Evolutionary conservation across 2,888 invertebrate species (phyloP).

Genomic region (Epinotia bilunana): DNA sequence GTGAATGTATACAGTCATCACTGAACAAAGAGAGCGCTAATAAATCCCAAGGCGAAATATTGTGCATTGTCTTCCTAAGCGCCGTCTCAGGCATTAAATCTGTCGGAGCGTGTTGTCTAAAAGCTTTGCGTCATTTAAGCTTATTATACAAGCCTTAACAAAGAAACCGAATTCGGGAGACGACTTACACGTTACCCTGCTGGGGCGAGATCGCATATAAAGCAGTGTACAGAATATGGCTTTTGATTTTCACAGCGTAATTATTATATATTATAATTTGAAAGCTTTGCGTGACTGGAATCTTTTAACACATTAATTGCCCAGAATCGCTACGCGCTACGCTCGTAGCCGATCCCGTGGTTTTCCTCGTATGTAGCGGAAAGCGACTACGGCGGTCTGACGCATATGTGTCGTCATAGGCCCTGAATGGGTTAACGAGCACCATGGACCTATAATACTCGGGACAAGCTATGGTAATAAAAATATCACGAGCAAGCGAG

Average conservation of each 20-base stretch:
- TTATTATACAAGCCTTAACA: conserved; percentile 65
- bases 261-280: no score
- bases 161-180: conserved; percentile 64
- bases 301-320: neutral
- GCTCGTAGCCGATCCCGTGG: no score
- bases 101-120: conserved; percentile 69
- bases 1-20: conserved; percentile 39
- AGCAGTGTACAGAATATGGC: neutral
- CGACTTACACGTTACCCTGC: conserved; percentile 54
- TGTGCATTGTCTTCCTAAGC: conserved; percentile 59
- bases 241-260: neutral
- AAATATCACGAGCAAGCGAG: no score
- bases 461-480: no score
- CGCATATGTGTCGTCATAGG: no score
- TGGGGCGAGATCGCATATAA: conserved; percentile 31
- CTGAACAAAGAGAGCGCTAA: conserved; percentile 47
- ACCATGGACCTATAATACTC: no score
- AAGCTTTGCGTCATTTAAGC: conserved; percentile 74
- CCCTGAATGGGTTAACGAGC: no score
- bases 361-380: no score
- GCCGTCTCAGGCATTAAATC: conserved; percentile 62
- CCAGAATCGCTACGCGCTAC: no score
- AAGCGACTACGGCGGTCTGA: no score
- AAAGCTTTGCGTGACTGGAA: neutral
- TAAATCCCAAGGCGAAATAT: conserved; percentile 60